Conservation (phyloP, 1,140 invertebrate species). For the Musca domestica region DNA sequence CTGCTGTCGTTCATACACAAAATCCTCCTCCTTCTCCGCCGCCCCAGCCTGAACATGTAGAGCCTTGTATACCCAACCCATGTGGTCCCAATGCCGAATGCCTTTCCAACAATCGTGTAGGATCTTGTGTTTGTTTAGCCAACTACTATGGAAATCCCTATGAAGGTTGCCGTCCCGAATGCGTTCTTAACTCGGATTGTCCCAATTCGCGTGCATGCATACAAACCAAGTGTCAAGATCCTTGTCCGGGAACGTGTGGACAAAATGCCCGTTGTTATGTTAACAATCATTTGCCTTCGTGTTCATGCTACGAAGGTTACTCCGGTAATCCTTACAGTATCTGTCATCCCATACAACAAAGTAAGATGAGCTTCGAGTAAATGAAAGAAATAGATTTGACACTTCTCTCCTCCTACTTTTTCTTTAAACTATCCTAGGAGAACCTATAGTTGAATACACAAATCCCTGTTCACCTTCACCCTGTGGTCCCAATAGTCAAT, state of each 20-base stretch:
- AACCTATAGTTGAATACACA: slow-evolving; percentile 41
- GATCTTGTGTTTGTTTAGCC: slow-evolving; percentile 66
- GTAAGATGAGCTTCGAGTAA: slow-evolving; percentile 19
- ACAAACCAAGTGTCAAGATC: slow-evolving; percentile 71
- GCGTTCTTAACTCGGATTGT: slow-evolving; percentile 68
- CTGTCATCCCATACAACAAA: slow-evolving; percentile 44
- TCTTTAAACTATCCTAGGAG: slow-evolving; percentile 34
- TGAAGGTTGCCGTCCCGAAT: slow-evolving; percentile 69
- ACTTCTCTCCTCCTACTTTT: background rate
- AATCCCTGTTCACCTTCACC: slow-evolving; percentile 70
- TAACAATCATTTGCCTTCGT: slow-evolving; percentile 69
- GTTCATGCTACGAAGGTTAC: slow-evolving; percentile 63
- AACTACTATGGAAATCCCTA: slow-evolving; percentile 70
- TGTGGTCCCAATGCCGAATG: slow-evolving; percentile 72
- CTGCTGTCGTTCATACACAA: slow-evolving; percentile 55
- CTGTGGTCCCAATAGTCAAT: slow-evolving; percentile 71
- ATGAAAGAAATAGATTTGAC: slow-evolving; percentile 20
- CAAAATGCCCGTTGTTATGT: slow-evolving; percentile 69
- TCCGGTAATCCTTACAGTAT: slow-evolving; percentile 66
- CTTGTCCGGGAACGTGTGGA: slow-evolving; percentile 70
- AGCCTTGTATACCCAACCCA: slow-evolving; percentile 67
- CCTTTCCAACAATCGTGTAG: slow-evolving; percentile 60
- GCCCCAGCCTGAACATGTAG: slow-evolving; percentile 46
- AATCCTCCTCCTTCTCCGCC: slow-evolving; percentile 38
- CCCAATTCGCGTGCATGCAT: slow-evolving; percentile 64